Percentiles rank a stretch among this genome's conserved stretches.
Evolutionary conservation across 2,888 invertebrate genomes (phyloP).

Genomic region (Fissipunctia ypsillon): DNA sequence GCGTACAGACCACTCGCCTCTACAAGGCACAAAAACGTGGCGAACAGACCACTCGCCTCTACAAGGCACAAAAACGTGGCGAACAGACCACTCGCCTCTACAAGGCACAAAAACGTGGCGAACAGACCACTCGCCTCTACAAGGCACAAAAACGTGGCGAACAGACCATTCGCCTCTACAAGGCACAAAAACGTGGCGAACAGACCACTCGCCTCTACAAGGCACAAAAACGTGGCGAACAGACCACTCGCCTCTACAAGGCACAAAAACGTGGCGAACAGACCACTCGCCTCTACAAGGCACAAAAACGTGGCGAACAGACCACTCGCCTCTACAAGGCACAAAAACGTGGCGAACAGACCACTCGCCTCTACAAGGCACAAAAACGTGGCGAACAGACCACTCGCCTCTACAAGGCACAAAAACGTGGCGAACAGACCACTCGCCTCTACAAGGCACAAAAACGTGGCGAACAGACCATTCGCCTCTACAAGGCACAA

Average conservation of each 20-base stretch:
- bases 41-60: no score
- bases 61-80: no score
- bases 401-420: background rate
- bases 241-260: background rate
- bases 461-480: slow-evolving; percentile 12
- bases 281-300: no score
- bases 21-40: slow-evolving; percentile 19
- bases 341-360: slow-evolving; percentile 19
- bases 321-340: background rate
- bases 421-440: slow-evolving; percentile 20
- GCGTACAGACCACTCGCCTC: background rate
- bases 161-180: background rate
- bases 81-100: background rate
- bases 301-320: slow-evolving; percentile 19
- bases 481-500: slow-evolving; percentile 11
- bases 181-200: slow-evolving; percentile 16
- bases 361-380: no score
- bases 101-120: slow-evolving; percentile 17
- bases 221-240: slow-evolving; percentile 23
- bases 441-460: no score
- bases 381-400: slow-evolving; percentile 15
- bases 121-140: no score
- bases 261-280: slow-evolving; percentile 17
- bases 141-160: slow-evolving; percentile 20
- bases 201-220: no score